phyloP scores from a whole-genome alignment of 1,140 invertebrate genomes.

The Mycetomoellerius zeteki region DNA sequence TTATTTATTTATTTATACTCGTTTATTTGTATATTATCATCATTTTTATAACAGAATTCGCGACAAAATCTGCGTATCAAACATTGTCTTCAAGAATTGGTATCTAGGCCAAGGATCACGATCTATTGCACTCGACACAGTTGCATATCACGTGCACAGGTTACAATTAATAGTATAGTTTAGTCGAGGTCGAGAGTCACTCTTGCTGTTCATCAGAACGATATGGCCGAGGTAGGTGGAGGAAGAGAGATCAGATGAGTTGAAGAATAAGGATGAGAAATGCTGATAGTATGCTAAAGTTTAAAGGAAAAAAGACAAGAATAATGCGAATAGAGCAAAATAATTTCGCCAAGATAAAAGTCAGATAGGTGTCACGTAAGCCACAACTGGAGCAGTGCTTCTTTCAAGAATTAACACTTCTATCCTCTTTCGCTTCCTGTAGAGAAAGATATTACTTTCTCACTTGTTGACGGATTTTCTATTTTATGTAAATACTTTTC shows the following conservation, averaged over 20 bases:
- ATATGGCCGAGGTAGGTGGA: constrained; percentile 6
- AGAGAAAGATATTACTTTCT: constrained; percentile 21
- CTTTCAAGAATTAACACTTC: constrained; percentile 42
- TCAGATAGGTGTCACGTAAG: constrained; percentile 41
- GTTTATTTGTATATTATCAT: neutral
- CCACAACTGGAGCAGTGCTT: constrained; percentile 31
- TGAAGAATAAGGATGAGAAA: neutral
- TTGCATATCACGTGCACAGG: constrained; percentile 69
- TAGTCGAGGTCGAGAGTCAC: constrained; percentile 48
- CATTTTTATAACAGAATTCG: neutral
- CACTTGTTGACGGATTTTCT: neutral
- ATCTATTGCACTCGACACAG: constrained; percentile 73
- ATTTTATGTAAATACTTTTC: neutral
- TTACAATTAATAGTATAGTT: constrained; percentile 76
- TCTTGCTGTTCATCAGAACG: constrained; percentile 36
- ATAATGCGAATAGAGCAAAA: constrained; percentile 38
- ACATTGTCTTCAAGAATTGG: constrained; percentile 52
- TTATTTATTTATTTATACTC: too few relatives aligned
- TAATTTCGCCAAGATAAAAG: constrained; percentile 56
- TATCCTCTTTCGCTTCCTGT: neutral
- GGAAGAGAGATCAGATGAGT: constrained; percentile 11
- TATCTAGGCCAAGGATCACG: constrained; percentile 77
- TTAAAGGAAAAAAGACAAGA: neutral
- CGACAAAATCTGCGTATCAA: neutral
- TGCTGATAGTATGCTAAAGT: neutral